Conservation (phyloP, 1,140 invertebrate species). For the Trichonephila inaurata region DNA sequence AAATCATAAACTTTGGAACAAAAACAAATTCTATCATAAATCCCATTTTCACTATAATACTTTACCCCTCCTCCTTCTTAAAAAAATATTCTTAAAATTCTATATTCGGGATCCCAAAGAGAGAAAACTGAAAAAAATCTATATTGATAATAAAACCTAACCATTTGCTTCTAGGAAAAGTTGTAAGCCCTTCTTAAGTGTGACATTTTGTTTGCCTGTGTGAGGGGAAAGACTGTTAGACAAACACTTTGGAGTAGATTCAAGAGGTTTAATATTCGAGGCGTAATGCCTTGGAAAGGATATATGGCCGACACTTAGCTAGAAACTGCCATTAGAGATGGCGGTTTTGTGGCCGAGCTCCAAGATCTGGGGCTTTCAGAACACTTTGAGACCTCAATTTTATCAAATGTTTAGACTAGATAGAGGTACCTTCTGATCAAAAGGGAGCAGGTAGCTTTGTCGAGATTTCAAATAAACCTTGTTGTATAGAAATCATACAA, state of each 20-base stretch:
- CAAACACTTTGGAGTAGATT: neutral
- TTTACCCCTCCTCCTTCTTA: too few species aligned
- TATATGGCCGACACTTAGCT: neutral
- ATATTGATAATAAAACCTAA: neutral
- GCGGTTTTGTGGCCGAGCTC: neutral
- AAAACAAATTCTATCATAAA: too few species aligned
- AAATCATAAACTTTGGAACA: too few species aligned
- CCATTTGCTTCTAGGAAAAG: neutral
- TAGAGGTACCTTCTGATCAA: neutral
- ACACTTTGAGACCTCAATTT: neutral
- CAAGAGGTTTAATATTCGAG: neutral
- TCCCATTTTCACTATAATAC: too few species aligned
- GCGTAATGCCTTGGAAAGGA: neutral
- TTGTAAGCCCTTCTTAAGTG: neutral
- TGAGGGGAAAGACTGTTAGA: neutral
- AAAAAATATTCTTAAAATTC: too few species aligned
- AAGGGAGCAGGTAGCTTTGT: neutral
- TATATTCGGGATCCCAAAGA: too few species aligned
- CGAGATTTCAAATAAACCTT: too few species aligned
- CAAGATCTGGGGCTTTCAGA: neutral
- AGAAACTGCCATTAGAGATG: neutral
- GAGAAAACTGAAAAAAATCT: too few species aligned
- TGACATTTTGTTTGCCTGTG: neutral
- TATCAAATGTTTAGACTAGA: neutral
- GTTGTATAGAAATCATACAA: neutral